Evolutionary conservation across 1,140 invertebrate genomes (phyloP), one percentile per base, ranked within the genome.

Genomic region (Papilio xuthus): DNA sequence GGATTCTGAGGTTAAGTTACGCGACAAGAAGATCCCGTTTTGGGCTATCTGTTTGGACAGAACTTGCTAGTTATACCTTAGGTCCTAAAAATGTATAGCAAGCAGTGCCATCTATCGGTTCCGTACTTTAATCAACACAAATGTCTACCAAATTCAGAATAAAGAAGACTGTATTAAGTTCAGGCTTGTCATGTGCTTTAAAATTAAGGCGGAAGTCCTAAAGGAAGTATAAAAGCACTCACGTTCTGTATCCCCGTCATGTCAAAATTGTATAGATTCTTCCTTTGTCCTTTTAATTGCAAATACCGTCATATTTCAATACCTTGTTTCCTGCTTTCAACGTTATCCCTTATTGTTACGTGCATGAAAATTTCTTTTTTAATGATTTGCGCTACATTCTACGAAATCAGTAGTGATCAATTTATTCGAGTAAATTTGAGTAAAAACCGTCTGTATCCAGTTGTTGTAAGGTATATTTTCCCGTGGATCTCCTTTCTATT

Each of bases 381-480:
- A 70, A 70, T 70, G 69, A 70, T 70, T 70, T 70, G 69, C 13
- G 69, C 69, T 70, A 70, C 37, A 41, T 70, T 70, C 69, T 70
- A 20, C 23, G 42, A 70, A 70, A 42, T 70, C 69, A 42, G 32
- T n/a, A 70, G 71, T 44, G 41, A 73, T 73, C 71, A 73, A 73
- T 73, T 73, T 73, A 47, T 47, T 3, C 12, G n/a, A 73, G 12
- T 18, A 23, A 26, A 1, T 15, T 47, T 12, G 47, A 73, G 9
- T 23, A 4, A 73, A 50, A 72, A 28, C 6, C 3, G 20, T 47
- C 70, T 28, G 42, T 72, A 72, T 26, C 10, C 2, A 23, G 23
- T 1, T 15, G 20, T 12, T 0, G 4, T 72, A 72, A 72, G 12
- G 70, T 72, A 15, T 42, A 42, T 72, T 47, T 72, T 72, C n/a